Percentiles rank a stretch among this genome's conserved stretches.
These are phyloP conservation scores for Nephrotoma flavescens DNA, from an alignment of 2,888 invertebrate genomes.

Conservation along the genomic window DNA sequence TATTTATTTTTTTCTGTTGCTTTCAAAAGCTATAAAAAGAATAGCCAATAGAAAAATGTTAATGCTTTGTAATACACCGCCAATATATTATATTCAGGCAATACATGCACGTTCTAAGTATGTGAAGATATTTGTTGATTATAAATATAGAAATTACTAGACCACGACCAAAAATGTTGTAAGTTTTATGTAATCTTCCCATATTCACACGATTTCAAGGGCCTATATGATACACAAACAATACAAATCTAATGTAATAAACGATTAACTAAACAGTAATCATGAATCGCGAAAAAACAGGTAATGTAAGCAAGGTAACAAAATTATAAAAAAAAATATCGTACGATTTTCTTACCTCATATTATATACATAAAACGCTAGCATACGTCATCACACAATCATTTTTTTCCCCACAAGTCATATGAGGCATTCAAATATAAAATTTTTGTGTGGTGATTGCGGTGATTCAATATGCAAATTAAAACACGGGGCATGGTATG, in stretches of 20 bases:
- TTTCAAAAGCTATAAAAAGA: not conserved
- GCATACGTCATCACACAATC: not conserved
- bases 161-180: not conserved
- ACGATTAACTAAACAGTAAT: not conserved
- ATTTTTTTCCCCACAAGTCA: not conserved
- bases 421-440: not conserved
- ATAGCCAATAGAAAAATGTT: not conserved
- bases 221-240: not conserved
- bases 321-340: not conserved
- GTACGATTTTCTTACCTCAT: not conserved
- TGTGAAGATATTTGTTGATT: not conserved
- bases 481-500: not conserved
- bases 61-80: not conserved
- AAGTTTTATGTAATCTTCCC: not conserved
- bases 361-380: not conserved
- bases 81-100: not conserved
- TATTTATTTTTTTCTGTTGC: not conserved
- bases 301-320: not conserved
- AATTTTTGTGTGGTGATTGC: not conserved
- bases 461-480: not conserved
- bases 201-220: not conserved
- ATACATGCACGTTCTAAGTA: not conserved
- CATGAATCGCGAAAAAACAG: not conserved
- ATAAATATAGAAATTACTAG: not conserved
- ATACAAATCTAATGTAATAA: not conserved